Percentiles rank a stretch among this genome's conserved stretches.
These are phyloP conservation scores for Gadopsis bispinosus DNA, from an alignment of 2,797 vertebrate species.

Conservation along the genomic window DNA sequence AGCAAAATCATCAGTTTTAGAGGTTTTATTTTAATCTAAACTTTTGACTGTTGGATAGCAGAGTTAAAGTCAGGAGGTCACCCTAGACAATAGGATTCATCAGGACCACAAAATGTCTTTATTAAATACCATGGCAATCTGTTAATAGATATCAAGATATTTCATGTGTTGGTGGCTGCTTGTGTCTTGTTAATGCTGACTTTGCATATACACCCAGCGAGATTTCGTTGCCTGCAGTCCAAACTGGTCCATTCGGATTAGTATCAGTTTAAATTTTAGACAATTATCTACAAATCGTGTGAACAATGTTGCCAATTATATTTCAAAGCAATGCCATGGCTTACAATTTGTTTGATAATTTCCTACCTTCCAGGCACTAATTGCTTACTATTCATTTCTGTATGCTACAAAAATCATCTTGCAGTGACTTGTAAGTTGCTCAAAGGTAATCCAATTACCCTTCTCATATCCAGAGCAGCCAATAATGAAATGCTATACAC, in stretches of 20 bases:
- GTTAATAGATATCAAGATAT: not conserved
- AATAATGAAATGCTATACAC: slow-evolving; percentile 5
- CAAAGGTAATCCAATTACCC: slow-evolving; percentile 6
- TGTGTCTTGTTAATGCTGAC: not conserved
- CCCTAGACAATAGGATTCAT: not conserved
- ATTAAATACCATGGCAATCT: not conserved
- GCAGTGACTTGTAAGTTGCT: slow-evolving; percentile 15
- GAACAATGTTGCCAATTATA: not conserved
- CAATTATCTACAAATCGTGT: not conserved
- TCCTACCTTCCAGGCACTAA: not conserved
- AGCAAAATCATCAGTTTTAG: not conserved
- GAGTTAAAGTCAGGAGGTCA: not conserved
- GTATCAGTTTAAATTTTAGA: not conserved
- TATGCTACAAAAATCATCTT: slow-evolving; percentile 10
- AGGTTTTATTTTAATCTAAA: not conserved
- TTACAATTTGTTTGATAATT: slow-evolving; percentile 9
- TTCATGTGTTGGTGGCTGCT: not conserved
- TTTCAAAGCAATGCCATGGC: slow-evolving; percentile 5
- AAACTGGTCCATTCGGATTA: slow-evolving; percentile 1
- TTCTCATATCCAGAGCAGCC: not conserved
- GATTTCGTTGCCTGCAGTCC: not conserved
- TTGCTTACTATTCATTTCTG: slow-evolving; percentile 1
- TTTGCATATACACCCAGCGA: not conserved
- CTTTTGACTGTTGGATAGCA: not conserved
- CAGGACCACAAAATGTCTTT: not conserved